A percentile compares a stretch with the other conserved stretches of the same genome.
phyloP scores from a whole-genome alignment of 2,113 vertebrate species.

The Callocephalon fimbriatum region DNA sequence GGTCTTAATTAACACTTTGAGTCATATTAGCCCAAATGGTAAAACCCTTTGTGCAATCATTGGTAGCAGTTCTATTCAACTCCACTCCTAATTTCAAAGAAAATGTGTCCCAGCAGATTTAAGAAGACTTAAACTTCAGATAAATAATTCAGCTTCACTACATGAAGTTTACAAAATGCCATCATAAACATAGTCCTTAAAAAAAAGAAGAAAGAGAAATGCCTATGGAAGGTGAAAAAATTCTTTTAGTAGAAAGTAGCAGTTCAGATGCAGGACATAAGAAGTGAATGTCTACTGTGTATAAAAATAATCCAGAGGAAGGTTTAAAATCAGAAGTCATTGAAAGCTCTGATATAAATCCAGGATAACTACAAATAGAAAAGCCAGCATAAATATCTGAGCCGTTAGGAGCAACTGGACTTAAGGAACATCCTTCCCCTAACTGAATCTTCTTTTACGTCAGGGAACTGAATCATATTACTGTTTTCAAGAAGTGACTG shows the following conservation, averaged over 20 bases:
- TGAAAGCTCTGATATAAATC: not conserved
- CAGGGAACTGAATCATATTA: not conserved
- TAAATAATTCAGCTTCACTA: not conserved
- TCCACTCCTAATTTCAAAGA: not conserved
- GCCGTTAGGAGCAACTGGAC: not conserved
- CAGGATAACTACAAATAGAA: not conserved
- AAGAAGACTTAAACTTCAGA: not conserved
- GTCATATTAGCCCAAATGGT: not conserved
- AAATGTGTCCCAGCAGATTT: not conserved
- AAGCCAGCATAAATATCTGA: not conserved
- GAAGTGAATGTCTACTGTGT: not conserved
- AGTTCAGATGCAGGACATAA: not conserved
- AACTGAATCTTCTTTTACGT: not conserved
- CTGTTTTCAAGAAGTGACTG: not conserved
- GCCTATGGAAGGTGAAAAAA: not conserved
- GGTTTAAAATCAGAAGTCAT: not conserved
- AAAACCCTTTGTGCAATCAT: not conserved
- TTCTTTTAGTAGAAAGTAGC: not conserved
- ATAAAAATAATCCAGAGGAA: not conserved
- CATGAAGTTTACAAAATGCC: not conserved
- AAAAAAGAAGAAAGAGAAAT: not conserved
- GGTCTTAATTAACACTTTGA: slow-evolving; percentile 49
- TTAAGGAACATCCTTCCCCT: not conserved
- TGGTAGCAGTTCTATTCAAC: not conserved
- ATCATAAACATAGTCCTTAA: not conserved